Evolutionary conservation across 2,888 invertebrate genomes (phyloP), one percentile per base, ranked within the genome.

Genomic region (Lamellibrachia satsuma): DNA sequence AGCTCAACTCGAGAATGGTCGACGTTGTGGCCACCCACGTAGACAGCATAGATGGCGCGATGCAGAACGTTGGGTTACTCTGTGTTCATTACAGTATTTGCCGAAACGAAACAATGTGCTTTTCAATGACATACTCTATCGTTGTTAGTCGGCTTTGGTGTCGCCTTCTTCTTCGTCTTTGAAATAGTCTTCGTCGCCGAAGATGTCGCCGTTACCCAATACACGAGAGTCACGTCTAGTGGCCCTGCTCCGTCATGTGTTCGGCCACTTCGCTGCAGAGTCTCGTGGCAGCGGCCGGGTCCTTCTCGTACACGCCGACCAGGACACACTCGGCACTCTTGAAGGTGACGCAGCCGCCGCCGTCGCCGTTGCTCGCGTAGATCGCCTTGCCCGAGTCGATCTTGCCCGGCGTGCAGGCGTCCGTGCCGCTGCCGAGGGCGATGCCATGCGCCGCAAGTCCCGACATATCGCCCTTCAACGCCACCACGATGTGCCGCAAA

Each of bases 281-380:
- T 52, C 93, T 75, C 22, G 90, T 90, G 90, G 93, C 93, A 9
- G 52, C 55, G 4, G 92, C 93, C 7, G 93, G 90, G 91, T 93
- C 90, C n/a, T 90, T 57, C 15, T 52, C 8, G 91, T 93, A 93
- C 90, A 93, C 52, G 52, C 90, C 91, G 55, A 93, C 27, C 9
- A 93, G 92, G 52, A 93, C 90, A 52, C 93, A 92, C 60, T 93
- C 93, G 15, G 90, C 92, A 0, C 92, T 93, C 92, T 92, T 93
- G 91, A 93, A 60, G 51, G 90, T 90, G 15, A 90, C 90, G 60
- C 93, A 93, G 52, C 93, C 93, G 55, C 93, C 93, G 15, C 92
- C 93, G n/a, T 27, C 7, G 55, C 91, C 91, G 39, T 92, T 92
- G 52, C 90, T 75, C 57, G 92, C 92, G 93, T 92, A 93, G 90